phyloP scores from a whole-genome alignment of 1,140 invertebrate genomes.

The Danaus melanippus region DNA sequence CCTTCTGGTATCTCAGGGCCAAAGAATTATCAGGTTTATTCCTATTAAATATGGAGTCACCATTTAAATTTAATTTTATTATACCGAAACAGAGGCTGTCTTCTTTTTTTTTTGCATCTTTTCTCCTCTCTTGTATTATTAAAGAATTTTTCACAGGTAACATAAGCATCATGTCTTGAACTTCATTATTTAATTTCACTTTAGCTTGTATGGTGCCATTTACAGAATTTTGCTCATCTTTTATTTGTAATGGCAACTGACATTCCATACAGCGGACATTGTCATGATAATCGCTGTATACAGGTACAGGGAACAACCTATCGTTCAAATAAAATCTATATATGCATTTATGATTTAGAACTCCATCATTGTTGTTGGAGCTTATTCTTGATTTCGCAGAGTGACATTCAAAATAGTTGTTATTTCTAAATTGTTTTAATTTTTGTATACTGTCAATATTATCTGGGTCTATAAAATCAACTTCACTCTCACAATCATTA shows the following conservation, averaged over 20 bases:
- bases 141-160: constrained; percentile 50
- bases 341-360: constrained; percentile 47
- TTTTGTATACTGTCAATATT: constrained; percentile 32
- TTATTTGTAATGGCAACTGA: constrained; percentile 39
- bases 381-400: constrained; percentile 46
- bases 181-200: constrained; percentile 44
- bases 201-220: constrained; percentile 61
- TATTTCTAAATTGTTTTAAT: constrained; percentile 51
- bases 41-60: constrained; percentile 45
- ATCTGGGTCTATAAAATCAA: constrained; percentile 28
- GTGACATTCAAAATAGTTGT: constrained; percentile 65
- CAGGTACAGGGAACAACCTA: constrained; percentile 49
- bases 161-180: constrained; percentile 48
- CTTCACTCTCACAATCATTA: constrained; percentile 27
- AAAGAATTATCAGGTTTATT: constrained; percentile 45
- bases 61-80: constrained; percentile 41
- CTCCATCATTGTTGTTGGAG: constrained; percentile 29
- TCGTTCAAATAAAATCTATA: constrained; percentile 65
- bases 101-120: constrained; percentile 24
- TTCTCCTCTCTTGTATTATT: constrained; percentile 50
- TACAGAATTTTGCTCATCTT: constrained; percentile 18
- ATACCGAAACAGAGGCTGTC: constrained; percentile 52
- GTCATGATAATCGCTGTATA: constrained; percentile 43
- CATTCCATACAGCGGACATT: constrained; percentile 53
- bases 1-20: constrained; percentile 57